A percentile compares a stretch with the other conserved stretches of the same genome.
Conservation (phyloP, 2,888 invertebrate species). For the Ichneumoninae sp. region DNA sequence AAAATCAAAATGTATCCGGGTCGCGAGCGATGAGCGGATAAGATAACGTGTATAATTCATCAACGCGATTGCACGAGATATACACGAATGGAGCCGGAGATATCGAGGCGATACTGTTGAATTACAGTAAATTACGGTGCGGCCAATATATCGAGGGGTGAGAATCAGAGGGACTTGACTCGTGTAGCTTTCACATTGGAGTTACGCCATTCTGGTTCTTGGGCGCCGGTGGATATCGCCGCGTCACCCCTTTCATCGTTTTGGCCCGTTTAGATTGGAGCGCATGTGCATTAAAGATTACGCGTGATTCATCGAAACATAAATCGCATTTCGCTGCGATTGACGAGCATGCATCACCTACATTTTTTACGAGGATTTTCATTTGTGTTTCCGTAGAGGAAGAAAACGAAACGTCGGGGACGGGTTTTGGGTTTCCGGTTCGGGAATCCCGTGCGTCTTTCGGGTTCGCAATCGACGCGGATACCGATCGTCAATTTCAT, state of each 20-base stretch:
- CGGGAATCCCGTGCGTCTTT: slow-evolving; percentile 29
- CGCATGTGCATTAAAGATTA: neutral
- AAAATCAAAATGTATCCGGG: neutral
- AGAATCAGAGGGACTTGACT: too few relatives aligned
- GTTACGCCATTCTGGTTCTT: too few relatives aligned
- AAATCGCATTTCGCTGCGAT: neutral
- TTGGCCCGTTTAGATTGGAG: neutral
- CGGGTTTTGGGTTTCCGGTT: slow-evolving; percentile 43
- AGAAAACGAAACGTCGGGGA: slow-evolving; percentile 7
- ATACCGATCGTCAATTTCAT: neutral
- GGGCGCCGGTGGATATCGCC: too few relatives aligned
- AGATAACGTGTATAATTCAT: neutral
- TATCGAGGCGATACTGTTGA: neutral
- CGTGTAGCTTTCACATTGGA: too few relatives aligned
- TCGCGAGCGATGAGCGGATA: neutral
- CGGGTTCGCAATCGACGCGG: neutral
- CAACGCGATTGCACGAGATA: slow-evolving; percentile 1
- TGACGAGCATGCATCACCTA: neutral
- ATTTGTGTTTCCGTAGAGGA: slow-evolving; percentile 30
- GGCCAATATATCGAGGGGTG: neutral
- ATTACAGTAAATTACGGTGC: neutral
- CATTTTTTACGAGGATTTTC: neutral
- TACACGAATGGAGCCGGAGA: neutral
- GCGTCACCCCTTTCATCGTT: neutral
- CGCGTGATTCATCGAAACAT: neutral